phyloP scores from a whole-genome alignment of 1,140 invertebrate species.

The Cydia strobilella region DNA sequence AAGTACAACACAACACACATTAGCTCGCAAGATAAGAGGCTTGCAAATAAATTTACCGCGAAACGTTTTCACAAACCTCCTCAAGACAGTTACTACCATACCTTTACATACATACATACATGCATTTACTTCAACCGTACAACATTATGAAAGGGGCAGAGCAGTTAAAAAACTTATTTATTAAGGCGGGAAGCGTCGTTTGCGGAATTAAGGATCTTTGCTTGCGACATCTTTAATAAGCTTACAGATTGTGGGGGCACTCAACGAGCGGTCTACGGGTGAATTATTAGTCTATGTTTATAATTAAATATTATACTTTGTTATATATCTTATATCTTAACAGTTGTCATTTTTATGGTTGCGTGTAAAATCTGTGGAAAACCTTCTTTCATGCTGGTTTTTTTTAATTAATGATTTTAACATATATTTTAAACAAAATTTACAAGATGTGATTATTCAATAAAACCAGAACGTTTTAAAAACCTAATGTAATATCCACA shows the following conservation, averaged over 20 bases:
- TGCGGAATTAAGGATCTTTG: constrained; percentile 52
- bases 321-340: background rate
- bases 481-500: no score
- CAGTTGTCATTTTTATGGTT: no score
- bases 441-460: no score
- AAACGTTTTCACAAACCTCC: background rate
- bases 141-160: constrained; percentile 3
- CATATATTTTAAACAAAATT: no score
- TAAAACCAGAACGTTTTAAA: no score
- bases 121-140: background rate
- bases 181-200: constrained; percentile 30
- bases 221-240: constrained; percentile 48
- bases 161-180: constrained; percentile 14
- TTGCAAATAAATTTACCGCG: background rate
- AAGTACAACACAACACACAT: no score
- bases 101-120: no score
- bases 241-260: background rate
- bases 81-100: background rate
- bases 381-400: no score
- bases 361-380: no score
- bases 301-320: background rate
- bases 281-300: background rate
- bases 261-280: background rate
- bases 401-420: no score
- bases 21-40: background rate